Evolutionary conservation across 2,888 invertebrate genomes (phyloP).

Genomic region (Lamproptera curius): DNA sequence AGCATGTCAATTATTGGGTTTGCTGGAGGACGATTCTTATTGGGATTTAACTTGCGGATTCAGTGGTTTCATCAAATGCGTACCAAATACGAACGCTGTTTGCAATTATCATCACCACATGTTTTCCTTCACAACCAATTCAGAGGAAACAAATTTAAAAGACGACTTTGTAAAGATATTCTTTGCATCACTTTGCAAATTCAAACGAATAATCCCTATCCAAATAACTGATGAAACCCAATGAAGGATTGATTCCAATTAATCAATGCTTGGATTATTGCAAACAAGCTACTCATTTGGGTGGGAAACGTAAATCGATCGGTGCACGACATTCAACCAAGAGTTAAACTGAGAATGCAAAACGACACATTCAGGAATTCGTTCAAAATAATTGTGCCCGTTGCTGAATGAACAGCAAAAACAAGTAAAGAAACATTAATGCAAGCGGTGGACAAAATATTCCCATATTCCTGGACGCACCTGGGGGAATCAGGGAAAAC

Average conservation of each 20-base stretch:
- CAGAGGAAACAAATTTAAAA: conserved; percentile 2
- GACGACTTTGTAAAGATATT: conserved; percentile 25
- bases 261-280: too few relatives aligned
- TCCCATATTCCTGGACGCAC: too few relatives aligned
- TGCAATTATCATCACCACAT: conserved; percentile 30
- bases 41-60: conserved; percentile 24
- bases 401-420: too few relatives aligned
- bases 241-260: conserved; percentile 29
- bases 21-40: conserved; percentile 23
- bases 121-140: conserved; percentile 24
- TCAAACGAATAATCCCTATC: conserved; percentile 21
- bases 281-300: too few relatives aligned
- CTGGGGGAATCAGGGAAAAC: too few relatives aligned
- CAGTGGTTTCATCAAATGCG: conserved; percentile 23
- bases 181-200: conserved; percentile 4
- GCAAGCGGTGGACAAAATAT: too few relatives aligned
- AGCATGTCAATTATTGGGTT: conserved; percentile 24
- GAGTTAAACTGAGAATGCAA: too few relatives aligned
- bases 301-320: too few relatives aligned
- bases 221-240: conserved; percentile 27
- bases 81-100: conserved; percentile 14
- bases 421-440: too few relatives aligned
- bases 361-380: too few relatives aligned
- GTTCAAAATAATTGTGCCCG: too few relatives aligned
- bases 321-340: too few relatives aligned